phyloP scores from a whole-genome alignment of 2,888 invertebrate species.

The Megaustenia siamemsis region DNA sequence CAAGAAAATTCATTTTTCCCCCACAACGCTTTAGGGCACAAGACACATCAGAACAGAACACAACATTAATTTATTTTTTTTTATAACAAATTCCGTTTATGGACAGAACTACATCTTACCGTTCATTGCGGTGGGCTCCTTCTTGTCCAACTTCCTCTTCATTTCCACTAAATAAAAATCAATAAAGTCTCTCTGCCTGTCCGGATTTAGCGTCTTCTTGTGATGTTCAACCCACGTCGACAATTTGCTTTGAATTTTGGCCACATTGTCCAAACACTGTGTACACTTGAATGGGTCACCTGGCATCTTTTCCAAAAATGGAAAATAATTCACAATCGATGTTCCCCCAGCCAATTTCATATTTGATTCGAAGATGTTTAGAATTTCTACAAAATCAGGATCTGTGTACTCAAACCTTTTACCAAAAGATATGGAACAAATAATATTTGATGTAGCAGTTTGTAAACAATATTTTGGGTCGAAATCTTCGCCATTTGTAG shows the following conservation, averaged over 20 bases:
- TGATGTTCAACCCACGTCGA: conserved; percentile 56
- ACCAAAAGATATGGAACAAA: conserved; percentile 64
- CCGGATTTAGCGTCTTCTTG: conserved; percentile 53
- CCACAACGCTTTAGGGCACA: too few relatives aligned
- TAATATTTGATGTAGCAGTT: conserved; percentile 63
- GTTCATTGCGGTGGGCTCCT: conserved; percentile 24
- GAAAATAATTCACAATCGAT: conserved; percentile 60
- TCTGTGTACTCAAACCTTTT: conserved; percentile 65
- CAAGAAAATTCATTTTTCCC: too few relatives aligned
- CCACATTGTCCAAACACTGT: conserved; percentile 57
- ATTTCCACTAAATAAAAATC: conserved; percentile 66
- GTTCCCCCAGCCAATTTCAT: conserved; percentile 58
- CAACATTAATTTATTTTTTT: too few relatives aligned
- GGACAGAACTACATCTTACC: conserved; percentile 28
- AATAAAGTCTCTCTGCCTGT: conserved; percentile 62
- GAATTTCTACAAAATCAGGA: conserved; percentile 58
- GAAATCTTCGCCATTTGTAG: conserved; percentile 55
- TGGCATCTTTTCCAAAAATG: conserved; percentile 58
- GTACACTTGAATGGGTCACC: conserved; percentile 60
- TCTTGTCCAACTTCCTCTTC: conserved; percentile 51
- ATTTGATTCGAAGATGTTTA: conserved; percentile 62
- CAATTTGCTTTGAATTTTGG: conserved; percentile 57
- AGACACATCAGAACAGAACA: too few relatives aligned
- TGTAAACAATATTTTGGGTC: conserved; percentile 58
- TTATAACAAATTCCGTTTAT: too few relatives aligned